Evolutionary conservation across 2,113 vertebrate genomes (phyloP).

Genomic region (Psephotus haematonotus): DNA sequence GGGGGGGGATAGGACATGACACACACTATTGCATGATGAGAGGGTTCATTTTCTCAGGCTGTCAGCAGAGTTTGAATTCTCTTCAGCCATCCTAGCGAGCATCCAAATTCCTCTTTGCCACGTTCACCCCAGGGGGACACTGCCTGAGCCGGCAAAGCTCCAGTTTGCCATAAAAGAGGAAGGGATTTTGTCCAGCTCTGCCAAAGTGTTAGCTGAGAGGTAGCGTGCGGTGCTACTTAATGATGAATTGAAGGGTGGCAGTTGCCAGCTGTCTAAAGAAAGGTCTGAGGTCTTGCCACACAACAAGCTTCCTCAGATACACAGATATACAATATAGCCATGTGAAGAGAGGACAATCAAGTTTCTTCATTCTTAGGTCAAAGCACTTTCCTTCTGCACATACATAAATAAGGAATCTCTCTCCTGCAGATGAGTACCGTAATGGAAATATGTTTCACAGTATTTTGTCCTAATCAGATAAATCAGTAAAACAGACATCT

Average conservation of each 20-base stretch:
- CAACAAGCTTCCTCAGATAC: not conserved
- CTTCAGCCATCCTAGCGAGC: not conserved
- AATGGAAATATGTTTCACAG: not conserved
- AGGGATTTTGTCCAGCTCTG: not conserved
- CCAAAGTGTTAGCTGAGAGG: not conserved
- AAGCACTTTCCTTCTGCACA: not conserved
- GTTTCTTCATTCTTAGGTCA: not conserved
- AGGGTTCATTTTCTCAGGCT: not conserved
- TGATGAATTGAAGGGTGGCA: not conserved
- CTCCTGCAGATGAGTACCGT: not conserved
- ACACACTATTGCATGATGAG: not conserved
- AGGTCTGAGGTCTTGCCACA: not conserved
- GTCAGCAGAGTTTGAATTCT: not conserved
- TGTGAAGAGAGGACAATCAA: not conserved
- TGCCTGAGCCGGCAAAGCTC: not conserved
- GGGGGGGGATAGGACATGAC: rapidly evolving
- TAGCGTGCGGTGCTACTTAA: not conserved
- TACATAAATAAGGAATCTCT: not conserved
- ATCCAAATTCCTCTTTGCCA: not conserved
- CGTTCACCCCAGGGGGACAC: not conserved
- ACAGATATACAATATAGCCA: not conserved
- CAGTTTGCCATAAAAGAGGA: not conserved
- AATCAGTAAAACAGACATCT: not conserved
- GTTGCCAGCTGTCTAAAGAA: not conserved
- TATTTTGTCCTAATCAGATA: not conserved